Percentiles rank a stretch among this genome's conserved stretches.
phyloP scores from a whole-genome alignment of 2,797 vertebrate species.

The Phataginus tricuspis region DNA sequence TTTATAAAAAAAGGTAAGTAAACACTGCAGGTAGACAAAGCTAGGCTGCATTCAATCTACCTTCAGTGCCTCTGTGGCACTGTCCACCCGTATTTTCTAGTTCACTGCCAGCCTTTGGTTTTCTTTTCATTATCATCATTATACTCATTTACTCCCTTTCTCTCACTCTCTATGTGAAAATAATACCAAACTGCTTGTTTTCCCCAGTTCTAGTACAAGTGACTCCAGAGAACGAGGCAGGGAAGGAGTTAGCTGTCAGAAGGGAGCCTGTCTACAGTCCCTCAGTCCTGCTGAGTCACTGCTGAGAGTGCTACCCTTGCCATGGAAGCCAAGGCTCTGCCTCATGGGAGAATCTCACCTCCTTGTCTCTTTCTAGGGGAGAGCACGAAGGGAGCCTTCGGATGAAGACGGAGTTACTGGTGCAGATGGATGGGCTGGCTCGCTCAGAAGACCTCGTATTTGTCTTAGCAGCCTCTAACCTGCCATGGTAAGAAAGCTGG shows the following conservation, averaged over 20 bases:
- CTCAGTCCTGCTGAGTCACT: constrained; percentile 1
- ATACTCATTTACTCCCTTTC: constrained; percentile 21
- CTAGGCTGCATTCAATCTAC: not conserved
- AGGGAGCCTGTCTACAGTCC: not conserved
- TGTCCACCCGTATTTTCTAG: not conserved
- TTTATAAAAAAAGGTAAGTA: not conserved
- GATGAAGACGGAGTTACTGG: constrained; percentile 97
- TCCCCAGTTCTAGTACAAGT: constrained; percentile 29
- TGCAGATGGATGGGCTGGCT: constrained; percentile 98
- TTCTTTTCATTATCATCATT: not conserved
- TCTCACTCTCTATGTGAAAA: constrained; percentile 39
- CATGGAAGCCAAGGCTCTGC: constrained; percentile 69
- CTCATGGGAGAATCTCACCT: constrained; percentile 39
- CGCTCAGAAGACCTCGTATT: constrained; percentile 96
- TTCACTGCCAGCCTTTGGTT: not conserved
- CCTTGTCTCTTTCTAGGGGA: constrained; percentile 86
- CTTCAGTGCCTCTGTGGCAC: not conserved
- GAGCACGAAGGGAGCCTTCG: constrained; percentile 96
- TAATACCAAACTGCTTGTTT: constrained; percentile 17
- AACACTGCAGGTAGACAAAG: not conserved
- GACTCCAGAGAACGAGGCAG: constrained; percentile 69
- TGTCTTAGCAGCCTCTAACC: constrained; percentile 97
- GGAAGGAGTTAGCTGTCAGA: constrained; percentile 2
- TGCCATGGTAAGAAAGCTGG: constrained; percentile 92
- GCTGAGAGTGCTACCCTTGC: constrained; percentile 63